These are phyloP conservation scores for Corticium candelabrum DNA, from an alignment of 37 sponge, comb jelly and placozoan species.

Conservation along the genomic window DNA sequence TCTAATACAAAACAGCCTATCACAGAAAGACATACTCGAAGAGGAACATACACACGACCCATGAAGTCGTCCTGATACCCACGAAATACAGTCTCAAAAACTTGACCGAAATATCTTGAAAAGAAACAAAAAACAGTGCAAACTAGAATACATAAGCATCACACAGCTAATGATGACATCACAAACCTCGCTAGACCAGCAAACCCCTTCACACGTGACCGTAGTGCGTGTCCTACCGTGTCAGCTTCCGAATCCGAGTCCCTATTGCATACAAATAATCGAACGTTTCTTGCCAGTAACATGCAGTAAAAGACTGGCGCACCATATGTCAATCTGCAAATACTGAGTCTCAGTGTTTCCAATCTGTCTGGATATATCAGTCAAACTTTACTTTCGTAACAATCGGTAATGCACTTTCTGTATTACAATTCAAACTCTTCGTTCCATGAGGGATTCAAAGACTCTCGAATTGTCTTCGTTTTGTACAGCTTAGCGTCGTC, in stretches of 20 bases:
- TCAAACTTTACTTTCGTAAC: too few relatives aligned
- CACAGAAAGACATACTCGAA: too few relatives aligned
- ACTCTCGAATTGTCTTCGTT: background rate
- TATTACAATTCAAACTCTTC: conserved; percentile 1
- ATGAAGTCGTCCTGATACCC: background rate
- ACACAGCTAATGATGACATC: too few relatives aligned
- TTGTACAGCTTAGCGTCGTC: background rate
- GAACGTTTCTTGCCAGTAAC: background rate
- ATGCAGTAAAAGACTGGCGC: background rate
- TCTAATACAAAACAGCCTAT: too few relatives aligned
- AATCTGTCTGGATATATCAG: background rate
- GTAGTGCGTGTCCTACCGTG: background rate
- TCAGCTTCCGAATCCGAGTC: background rate
- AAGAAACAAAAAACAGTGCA: too few relatives aligned
- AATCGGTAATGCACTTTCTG: background rate
- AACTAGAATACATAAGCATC: too few relatives aligned
- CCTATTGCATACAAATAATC: background rate
- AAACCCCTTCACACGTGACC: background rate
- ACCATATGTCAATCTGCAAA: background rate
- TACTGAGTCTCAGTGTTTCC: background rate
- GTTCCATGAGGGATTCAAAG: background rate
- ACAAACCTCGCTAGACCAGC: background rate
- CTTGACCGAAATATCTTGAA: background rate
- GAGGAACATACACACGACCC: background rate
- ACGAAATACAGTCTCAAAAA: background rate